Conservation (phyloP, 2,797 vertebrate genomes). For the Yasuhikotakia modesta region DNA sequence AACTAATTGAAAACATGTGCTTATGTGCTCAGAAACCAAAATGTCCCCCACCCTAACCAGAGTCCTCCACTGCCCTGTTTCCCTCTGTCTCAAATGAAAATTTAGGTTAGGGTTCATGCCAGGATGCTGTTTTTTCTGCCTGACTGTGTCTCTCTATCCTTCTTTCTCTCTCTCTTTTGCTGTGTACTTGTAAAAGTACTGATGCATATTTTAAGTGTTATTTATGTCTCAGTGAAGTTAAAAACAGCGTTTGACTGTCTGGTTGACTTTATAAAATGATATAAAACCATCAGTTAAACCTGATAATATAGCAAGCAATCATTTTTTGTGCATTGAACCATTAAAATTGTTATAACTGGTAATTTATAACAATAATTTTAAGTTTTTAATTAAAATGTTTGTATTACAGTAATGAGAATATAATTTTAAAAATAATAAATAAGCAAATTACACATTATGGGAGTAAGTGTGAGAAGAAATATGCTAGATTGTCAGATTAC, state of each 20-base stretch:
- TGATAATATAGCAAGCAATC: too few species aligned
- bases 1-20: constrained; percentile 8
- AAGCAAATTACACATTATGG: not conserved
- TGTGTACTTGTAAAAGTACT: not conserved
- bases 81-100: constrained; percentile 25
- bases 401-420: not conserved
- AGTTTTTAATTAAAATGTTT: not conserved
- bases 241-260: too few species aligned
- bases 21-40: constrained; percentile 10
- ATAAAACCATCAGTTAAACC: too few species aligned
- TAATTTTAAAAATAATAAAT: too few species aligned
- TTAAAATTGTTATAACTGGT: too few species aligned
- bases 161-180: constrained; percentile 6
- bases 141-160: not conserved
- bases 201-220: too few species aligned
- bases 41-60: not conserved
- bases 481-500: not conserved
- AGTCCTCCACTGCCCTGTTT: constrained; percentile 4
- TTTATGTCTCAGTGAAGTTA: too few species aligned
- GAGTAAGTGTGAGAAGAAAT: not conserved
- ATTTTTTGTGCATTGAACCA: too few species aligned
- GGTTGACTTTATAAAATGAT: too few species aligned
- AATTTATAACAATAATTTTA: too few species aligned
- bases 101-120: constrained; percentile 37
- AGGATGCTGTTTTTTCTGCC: not conserved